Evolutionary conservation across 2,888 invertebrate genomes (phyloP), one percentile per base, ranked within the genome.

Genomic region (Coleophora deauratella): DNA sequence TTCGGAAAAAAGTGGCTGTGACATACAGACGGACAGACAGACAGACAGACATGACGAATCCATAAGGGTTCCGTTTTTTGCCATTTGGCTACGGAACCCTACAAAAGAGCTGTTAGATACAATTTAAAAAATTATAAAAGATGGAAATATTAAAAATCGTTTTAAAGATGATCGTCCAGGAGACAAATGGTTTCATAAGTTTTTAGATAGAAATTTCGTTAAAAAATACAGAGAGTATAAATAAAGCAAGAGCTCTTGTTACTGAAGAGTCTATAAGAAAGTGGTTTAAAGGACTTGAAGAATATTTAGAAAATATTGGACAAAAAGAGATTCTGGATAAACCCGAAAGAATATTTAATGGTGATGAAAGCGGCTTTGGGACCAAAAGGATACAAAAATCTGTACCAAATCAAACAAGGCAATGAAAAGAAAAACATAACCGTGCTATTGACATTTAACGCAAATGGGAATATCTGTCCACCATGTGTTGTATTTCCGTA

Each of bases 401-500:
- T 28, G 10, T n/a, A n/a, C n/a, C n/a, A n/a, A n/a, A n/a, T n/a
- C n/a, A n/a, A n/a, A n/a, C n/a, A n/a, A n/a, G n/a, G 52, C 1
- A 56, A 54, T 12, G 59, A 61, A 43, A 65, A 63, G 49, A 57
- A 57, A 10, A 55, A 46, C 30, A 9, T 64, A 11, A 64, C 63
- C 3, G 58, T 62, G 1, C 33, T 63, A 10, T 37, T 58, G 10
- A 47, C 44, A 9, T 54, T 62, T 36, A 43, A 45, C 37, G 64
- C 62, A 6, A 33, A 12, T 45, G 47, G 60, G 3, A 34, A 54
- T 13, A 43, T 55, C 10, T 49, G 44, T 28, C 52, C 52, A 3
- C 51, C 53, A 8, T 35, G 31, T 3, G 44, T 55, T 1, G 49
- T 59, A 1, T 57, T 54, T 33, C 54, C 55, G 21, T 50, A 54